Conservation (phyloP, 2,113 vertebrate species). For the Charina bottae region DNA sequence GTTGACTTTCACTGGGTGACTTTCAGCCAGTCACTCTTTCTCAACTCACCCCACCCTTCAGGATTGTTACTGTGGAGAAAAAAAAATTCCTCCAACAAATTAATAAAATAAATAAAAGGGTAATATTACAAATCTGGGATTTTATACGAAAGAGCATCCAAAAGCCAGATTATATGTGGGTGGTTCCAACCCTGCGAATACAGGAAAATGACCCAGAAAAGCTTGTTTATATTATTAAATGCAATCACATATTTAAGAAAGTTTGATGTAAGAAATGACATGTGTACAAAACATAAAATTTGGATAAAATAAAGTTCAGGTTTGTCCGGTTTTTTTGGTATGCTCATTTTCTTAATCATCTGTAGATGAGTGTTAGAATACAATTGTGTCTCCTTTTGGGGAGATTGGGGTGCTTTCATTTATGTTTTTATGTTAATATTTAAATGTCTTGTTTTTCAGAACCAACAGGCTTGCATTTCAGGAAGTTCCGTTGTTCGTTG, state of each 20-base stretch:
- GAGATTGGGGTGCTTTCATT: constrained; percentile 36
- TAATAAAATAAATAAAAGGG: neutral
- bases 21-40: neutral
- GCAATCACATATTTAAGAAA: neutral
- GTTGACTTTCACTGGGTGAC: neutral
- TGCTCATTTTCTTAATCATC: constrained; percentile 34
- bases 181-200: neutral
- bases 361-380: constrained; percentile 22
- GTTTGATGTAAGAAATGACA: neutral
- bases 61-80: neutral
- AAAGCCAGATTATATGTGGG: neutral
- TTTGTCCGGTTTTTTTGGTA: neutral
- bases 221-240: neutral
- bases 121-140: neutral
- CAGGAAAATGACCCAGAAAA: neutral
- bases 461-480: constrained; percentile 80
- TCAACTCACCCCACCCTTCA: neutral
- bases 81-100: neutral
- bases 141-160: neutral
- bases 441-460: constrained; percentile 71
- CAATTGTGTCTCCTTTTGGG: constrained; percentile 7
- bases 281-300: neutral
- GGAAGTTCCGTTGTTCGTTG: constrained; percentile 88
- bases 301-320: constrained; percentile 33
- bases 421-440: constrained; percentile 18